Evolutionary conservation across 2,797 vertebrate genomes (phyloP).

Genomic region (Helostoma temminkii): DNA sequence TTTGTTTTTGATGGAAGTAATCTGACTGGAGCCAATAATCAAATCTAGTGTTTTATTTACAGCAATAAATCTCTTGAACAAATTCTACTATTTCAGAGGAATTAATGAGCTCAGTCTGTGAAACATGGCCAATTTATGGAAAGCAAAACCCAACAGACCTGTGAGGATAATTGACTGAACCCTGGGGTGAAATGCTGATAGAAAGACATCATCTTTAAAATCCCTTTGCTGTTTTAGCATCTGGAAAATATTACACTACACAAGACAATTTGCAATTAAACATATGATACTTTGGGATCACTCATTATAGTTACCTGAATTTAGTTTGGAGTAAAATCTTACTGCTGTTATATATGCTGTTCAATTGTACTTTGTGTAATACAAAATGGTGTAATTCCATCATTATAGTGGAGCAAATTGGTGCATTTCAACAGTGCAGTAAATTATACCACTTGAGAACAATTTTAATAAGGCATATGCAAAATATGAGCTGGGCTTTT

Average conservation of each 20-base stretch:
- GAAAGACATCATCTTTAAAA: conserved; percentile 64
- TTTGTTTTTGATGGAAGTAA: too few relatives aligned
- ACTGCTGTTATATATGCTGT: not conserved
- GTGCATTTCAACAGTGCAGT: not conserved
- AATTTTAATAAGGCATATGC: not conserved
- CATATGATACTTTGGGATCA: conserved; percentile 41
- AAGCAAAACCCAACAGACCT: conserved; percentile 34
- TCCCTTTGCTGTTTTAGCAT: conserved; percentile 54
- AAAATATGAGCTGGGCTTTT: not conserved
- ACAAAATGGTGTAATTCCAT: conserved; percentile 8
- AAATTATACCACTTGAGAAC: not conserved
- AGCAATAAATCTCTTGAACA: too few relatives aligned
- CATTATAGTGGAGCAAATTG: not conserved
- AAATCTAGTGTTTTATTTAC: too few relatives aligned
- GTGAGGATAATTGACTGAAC: conserved; percentile 57
- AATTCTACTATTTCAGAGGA: too few relatives aligned
- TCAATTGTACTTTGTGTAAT: not conserved
- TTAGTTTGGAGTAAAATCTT: conserved; percentile 28
- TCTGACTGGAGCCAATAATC: too few relatives aligned
- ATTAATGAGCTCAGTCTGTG: too few relatives aligned
- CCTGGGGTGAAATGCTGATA: conserved; percentile 61
- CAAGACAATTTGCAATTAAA: conserved; percentile 51
- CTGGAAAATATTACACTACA: conserved; percentile 45
- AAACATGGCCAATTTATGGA: conserved; percentile 36
- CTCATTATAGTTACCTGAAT: conserved; percentile 64